Evolutionary conservation across 2,113 vertebrate species (phyloP).

Genomic region (Engystomops pustulosus): DNA sequence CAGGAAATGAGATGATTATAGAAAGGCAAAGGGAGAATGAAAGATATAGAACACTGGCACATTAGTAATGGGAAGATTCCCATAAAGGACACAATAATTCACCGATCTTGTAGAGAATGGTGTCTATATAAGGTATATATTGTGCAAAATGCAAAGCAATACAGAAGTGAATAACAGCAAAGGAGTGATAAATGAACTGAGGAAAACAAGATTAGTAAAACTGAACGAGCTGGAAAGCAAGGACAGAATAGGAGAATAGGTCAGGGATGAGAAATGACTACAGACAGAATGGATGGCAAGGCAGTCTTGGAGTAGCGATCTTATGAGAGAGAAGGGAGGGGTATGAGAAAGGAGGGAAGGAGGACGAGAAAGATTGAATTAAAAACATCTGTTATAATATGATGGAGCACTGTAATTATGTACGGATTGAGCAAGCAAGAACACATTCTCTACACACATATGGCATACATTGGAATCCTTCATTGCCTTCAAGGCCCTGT

Average conservation of each 20-base stretch:
- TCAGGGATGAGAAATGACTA: constrained; percentile 28
- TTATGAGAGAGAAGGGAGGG: constrained; percentile 4
- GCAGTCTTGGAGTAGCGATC: constrained; percentile 14
- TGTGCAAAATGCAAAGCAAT: constrained; percentile 7
- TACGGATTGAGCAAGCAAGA: neutral
- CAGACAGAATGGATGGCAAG: constrained; percentile 13
- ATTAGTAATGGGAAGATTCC: neutral
- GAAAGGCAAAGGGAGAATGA: neutral
- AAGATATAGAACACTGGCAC: neutral
- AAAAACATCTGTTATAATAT: constrained; percentile 39
- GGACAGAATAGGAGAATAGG: constrained; percentile 11
- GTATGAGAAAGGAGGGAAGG: neutral
- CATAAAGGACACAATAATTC: neutral
- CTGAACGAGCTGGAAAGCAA: neutral
- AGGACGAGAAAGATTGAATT: constrained; percentile 16
- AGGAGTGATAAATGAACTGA: constrained; percentile 20
- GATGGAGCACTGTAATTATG: constrained; percentile 39
- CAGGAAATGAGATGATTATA: constrained; percentile 28
- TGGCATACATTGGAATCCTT: neutral
- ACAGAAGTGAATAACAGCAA: neutral
- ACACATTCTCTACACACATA: neutral
- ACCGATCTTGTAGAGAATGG: neutral
- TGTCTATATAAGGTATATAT: constrained; percentile 1
- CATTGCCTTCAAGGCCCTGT: neutral
- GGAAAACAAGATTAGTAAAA: constrained; percentile 30